Evolutionary conservation across 2,888 invertebrate genomes (phyloP), one percentile per base, ranked within the genome.

Genomic region (Idaea aversata): DNA sequence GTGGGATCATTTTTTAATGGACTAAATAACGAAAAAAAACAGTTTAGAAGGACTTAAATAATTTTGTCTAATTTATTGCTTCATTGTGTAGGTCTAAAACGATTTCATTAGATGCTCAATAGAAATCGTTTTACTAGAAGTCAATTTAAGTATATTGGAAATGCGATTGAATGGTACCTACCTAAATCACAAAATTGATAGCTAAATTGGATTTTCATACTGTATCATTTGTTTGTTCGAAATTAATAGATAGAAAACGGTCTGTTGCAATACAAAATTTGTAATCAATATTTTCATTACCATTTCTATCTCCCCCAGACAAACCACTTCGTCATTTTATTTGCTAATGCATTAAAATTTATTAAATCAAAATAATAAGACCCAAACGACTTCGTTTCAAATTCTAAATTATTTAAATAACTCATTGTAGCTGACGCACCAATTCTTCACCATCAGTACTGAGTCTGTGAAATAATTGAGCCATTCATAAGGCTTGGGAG

Each of bases 401-500:
- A 72, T 70, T 70, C 66, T 61, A 72, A 73, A 70, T 72, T 76
- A 77, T 72, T 74, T 67, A 65, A 79, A 81, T 81, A 77, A 79
- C 72, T 83, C 78, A 80, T 75, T 79, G 75, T 83, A 79, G 72
- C 69, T 67, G 71, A 66, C 77, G 70, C 70, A 65, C 71, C 74
- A 72, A 73, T 69, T 72, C 66, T 63, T 66, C 63, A 63, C 65
- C 82, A 83, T 82, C 81, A 78, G 78, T 81, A 81, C 83, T 79
- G 88, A 87, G 84, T 88, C 84, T 77, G 85, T 83, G 76, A 87
- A 90, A 91, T 92, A 92, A 93, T 93, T 90, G 92, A 91, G 88
- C 81, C 88, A 92, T 92, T 90, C 91, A 91, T 93, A 93, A 93
- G 86, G 92, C 90, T 92, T 84, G 85, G 82, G 89, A 88, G 83